Percentiles rank a stretch among this genome's conserved stretches.
phyloP scores from a whole-genome alignment of 2,113 vertebrate species.

The Urocitellus parryii region DNA sequence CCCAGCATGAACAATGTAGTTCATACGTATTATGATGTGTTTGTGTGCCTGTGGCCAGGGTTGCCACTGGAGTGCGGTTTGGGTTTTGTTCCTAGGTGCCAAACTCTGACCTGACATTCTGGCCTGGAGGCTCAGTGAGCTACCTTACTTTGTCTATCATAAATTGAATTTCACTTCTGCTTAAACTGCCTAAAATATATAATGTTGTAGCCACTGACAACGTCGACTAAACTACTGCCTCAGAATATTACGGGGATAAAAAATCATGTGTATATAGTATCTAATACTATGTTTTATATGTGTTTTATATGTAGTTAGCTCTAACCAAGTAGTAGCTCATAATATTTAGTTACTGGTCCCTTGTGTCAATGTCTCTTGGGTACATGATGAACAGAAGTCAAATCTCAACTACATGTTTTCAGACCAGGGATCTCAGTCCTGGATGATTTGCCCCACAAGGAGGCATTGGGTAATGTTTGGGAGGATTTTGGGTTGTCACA shows the following conservation, averaged over 20 bases:
- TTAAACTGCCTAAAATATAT: background rate
- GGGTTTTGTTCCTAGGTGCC: background rate
- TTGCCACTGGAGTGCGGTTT: background rate
- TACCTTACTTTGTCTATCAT: background rate
- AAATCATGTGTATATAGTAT: background rate
- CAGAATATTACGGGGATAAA: background rate
- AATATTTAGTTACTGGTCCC: background rate
- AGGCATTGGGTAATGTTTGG: background rate
- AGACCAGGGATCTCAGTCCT: background rate
- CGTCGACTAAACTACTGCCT: background rate
- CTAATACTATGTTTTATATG: too few relatives aligned
- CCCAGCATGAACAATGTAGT: background rate
- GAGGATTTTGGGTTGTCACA: background rate
- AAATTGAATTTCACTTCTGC: background rate
- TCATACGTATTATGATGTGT: too few relatives aligned
- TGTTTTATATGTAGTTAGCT: background rate
- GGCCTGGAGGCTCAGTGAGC: background rate
- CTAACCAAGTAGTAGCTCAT: background rate
- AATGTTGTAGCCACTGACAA: background rate
- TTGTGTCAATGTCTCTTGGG: background rate
- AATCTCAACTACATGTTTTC: background rate
- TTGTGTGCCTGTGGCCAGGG: background rate
- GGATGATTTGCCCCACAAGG: background rate
- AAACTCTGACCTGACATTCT: background rate
- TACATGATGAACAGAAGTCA: background rate